Conservation (phyloP, 2,888 invertebrate genomes). For the Iphiclides podalirius region DNA sequence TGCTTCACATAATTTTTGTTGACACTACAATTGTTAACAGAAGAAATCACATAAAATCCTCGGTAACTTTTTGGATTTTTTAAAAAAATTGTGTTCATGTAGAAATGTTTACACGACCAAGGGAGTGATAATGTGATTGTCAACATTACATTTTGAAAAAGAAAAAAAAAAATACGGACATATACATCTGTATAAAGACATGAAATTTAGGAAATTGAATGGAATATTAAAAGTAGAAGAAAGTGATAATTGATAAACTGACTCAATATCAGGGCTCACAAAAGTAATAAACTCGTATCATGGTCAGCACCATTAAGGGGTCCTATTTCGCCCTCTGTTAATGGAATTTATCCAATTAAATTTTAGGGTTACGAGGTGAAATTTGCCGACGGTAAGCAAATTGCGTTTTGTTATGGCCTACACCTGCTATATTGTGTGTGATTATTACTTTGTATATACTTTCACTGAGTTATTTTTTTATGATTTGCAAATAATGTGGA, state of each 20-base stretch:
- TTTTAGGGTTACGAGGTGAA: conserved; percentile 72
- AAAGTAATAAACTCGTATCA: conserved; percentile 58
- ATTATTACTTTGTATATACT: conserved; percentile 1
- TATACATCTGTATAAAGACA: too few relatives aligned
- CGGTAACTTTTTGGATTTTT: too few relatives aligned
- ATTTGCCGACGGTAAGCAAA: conserved; percentile 44
- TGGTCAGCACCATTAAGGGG: conserved; percentile 74
- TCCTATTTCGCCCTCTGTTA: conserved; percentile 75
- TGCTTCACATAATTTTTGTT: too few relatives aligned
- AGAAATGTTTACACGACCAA: too few relatives aligned
- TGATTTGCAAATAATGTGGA: too few relatives aligned
- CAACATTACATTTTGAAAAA: too few relatives aligned
- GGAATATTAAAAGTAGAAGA: not conserved
- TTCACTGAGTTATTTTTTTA: not conserved
- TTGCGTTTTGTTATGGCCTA: conserved; percentile 64
- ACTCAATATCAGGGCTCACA: conserved; percentile 33
- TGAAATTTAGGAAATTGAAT: too few relatives aligned
- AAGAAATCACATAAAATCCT: too few relatives aligned
- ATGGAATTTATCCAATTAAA: conserved; percentile 80
- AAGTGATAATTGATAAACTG: not conserved
- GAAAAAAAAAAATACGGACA: too few relatives aligned
- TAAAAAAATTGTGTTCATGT: too few relatives aligned
- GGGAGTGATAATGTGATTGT: too few relatives aligned
- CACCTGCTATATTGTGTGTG: conserved; percentile 27
- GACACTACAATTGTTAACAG: too few relatives aligned